Evolutionary conservation across 1,140 invertebrate species (phyloP).

Genomic region (Phortica variegata): DNA sequence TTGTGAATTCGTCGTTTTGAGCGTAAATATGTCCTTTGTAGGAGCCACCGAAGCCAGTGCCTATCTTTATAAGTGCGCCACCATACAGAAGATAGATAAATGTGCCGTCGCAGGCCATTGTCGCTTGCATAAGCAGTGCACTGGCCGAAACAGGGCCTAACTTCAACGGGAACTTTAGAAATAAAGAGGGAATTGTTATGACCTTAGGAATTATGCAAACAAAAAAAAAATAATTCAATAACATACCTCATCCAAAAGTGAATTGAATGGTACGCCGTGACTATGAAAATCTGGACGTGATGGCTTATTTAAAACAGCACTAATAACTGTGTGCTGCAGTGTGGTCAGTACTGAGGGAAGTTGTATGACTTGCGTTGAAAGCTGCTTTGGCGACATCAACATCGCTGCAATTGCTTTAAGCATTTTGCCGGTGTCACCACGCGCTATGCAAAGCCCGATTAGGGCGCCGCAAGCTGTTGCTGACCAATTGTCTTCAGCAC

Average conservation of each 20-base stretch:
- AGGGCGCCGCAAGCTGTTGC: conserved; percentile 88
- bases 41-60: conserved; percentile 88
- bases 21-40: conserved; percentile 83
- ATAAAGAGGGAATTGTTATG: neutral
- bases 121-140: conserved; percentile 51
- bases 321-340: conserved; percentile 86
- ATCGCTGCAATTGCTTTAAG: conserved; percentile 82
- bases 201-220: neutral
- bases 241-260: conserved; percentile 71
- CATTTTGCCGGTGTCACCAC: conserved; percentile 90
- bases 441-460: conserved; percentile 85
- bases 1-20: conserved; percentile 75
- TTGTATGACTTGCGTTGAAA: conserved; percentile 80
- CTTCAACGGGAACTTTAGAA: conserved; percentile 39
- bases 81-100: conserved; percentile 82
- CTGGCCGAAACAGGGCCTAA: conserved; percentile 8
- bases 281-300: conserved; percentile 84
- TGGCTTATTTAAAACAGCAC: conserved; percentile 81
- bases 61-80: conserved; percentile 83
- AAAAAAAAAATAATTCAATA: neutral
- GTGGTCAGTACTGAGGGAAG: conserved; percentile 83
- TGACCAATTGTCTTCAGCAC: conserved; percentile 68
- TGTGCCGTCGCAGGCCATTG: conserved; percentile 83
- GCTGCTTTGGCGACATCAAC: conserved; percentile 78
- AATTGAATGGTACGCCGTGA: conserved; percentile 79